These are phyloP conservation scores for Kryptolebias marmoratus DNA, from an alignment of 2,113 vertebrate genomes.

Conservation along the genomic window DNA sequence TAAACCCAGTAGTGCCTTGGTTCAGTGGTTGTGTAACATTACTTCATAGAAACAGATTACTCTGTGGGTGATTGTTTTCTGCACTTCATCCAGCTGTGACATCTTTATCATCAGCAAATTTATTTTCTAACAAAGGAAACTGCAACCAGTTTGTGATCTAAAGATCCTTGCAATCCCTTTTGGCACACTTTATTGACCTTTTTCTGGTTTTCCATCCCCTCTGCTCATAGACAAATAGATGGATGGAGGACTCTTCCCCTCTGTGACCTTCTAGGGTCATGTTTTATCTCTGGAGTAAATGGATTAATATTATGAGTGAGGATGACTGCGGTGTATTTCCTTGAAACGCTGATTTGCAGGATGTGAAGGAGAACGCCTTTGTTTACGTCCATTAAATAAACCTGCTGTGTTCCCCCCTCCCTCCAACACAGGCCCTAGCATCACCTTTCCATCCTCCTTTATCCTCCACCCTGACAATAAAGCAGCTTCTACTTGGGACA, in stretches of 20 bases:
- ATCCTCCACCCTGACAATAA: slow-evolving; percentile 42
- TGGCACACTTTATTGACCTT: background rate
- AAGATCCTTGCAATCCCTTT: background rate
- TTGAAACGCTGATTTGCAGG: background rate
- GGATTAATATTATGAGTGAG: background rate
- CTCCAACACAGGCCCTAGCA: background rate
- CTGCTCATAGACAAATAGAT: slow-evolving; percentile 15
- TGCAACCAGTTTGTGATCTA: too few species aligned
- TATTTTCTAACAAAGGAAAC: background rate
- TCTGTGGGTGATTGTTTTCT: background rate
- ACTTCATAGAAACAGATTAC: too few species aligned
- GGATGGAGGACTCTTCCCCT: background rate
- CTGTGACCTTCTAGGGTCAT: slow-evolving; percentile 15
- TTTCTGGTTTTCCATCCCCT: background rate
- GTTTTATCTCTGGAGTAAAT: slow-evolving; percentile 20
- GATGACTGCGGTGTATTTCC: background rate
- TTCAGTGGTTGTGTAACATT: background rate
- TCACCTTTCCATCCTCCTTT: slow-evolving; percentile 10
- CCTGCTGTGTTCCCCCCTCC: background rate
- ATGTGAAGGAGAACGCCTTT: slow-evolving; percentile 1
- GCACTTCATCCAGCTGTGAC: background rate
- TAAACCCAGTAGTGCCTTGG: too few species aligned
- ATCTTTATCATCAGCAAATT: background rate
- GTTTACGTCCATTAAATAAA: background rate
- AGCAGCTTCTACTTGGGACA: slow-evolving; percentile 44